Evolutionary conservation across 1,140 invertebrate species (phyloP), one percentile per base, ranked within the genome.

Genomic region (Halictus rubicundus): DNA sequence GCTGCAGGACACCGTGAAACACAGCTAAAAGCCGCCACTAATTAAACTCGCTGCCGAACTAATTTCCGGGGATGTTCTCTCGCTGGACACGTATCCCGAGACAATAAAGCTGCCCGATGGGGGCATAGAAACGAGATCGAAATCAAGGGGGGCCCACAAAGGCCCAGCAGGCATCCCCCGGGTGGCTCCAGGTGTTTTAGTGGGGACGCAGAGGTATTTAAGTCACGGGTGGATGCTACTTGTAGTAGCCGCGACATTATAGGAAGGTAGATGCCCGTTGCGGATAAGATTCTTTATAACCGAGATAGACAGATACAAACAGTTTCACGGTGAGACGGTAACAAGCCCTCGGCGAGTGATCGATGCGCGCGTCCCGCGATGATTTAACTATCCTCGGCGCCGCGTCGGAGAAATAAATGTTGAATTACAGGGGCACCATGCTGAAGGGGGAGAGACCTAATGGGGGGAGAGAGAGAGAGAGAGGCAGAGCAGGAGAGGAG

Each of bases 281-380:
- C 21, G 52, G 83, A 85, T 85, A 84, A 77, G 78, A 42, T 59
- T 60, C 69, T 85, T 85, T 83, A 80, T 59, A 57, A 71, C 64
- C 60, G 54, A 71, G 61, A 73, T 77, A 77, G 83, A 85, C 64
- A 81, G 42, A 80, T 84, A 83, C 78, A 84, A 75, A 78, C 70
- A 75, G 70, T 59, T 82, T 80, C 68, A 61, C 57, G 77, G 49
- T 27, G 66, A 74, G 71, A 54, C 76, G 68, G 76, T 78, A 78
- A 78, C 76, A 71, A 78, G 76, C 32, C n/a, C 27, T 27, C 21
- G n/a, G 25, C 39, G 27, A 27, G 59, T 78, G 76, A 78, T 78
- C 76, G 76, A 78, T 78, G 76, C 68, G 42, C 71, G 32, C 68
- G 68, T 54, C 59, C 57, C 16, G 68, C 76, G 76, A 71, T 72